phyloP scores from a whole-genome alignment of 1,140 invertebrate species.

The Scaptomyza montana region DNA sequence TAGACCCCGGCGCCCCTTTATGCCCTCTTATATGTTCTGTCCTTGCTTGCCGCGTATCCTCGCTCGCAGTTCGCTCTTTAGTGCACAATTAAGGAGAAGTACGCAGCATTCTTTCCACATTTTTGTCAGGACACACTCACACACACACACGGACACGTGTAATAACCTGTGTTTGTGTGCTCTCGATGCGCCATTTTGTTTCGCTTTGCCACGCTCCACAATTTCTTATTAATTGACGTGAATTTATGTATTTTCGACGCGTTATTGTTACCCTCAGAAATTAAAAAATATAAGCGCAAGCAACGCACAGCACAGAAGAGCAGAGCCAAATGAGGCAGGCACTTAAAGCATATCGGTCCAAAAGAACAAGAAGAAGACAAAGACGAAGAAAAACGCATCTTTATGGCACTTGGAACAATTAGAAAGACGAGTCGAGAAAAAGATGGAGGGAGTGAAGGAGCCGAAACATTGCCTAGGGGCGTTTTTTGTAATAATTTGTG shows the following conservation, averaged over 20 bases:
- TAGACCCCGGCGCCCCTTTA: constrained; percentile 46
- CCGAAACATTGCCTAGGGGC: constrained; percentile 30
- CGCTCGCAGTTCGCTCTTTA: constrained; percentile 57
- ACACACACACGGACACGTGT: constrained; percentile 22
- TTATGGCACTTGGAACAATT: constrained; percentile 79
- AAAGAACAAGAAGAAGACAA: constrained; percentile 3
- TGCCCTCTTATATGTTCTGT: neutral
- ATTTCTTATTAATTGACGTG: constrained; percentile 81
- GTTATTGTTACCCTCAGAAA: constrained; percentile 74
- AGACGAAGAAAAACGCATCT: constrained; percentile 49
- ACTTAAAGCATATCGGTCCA: constrained; percentile 57
- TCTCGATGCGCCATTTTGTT: constrained; percentile 56
- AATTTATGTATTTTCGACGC: constrained; percentile 81
- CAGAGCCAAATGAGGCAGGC: constrained; percentile 18
- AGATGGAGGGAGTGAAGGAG: neutral
- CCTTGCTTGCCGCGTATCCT: neutral
- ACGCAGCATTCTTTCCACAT: constrained; percentile 43
- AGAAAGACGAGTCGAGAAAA: constrained; percentile 29
- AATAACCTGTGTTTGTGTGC: constrained; percentile 53
- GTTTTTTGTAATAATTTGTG: constrained; percentile 69
- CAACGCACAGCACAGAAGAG: constrained; percentile 49
- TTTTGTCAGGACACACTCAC: constrained; percentile 9
- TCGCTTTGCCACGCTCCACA: constrained; percentile 67
- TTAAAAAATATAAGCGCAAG: constrained; percentile 77
- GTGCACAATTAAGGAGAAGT: constrained; percentile 77